Base-by-base conservation (phyloP, 2,113 vertebrate genomes). In the Chiloscyllium plagiosum region DNA sequence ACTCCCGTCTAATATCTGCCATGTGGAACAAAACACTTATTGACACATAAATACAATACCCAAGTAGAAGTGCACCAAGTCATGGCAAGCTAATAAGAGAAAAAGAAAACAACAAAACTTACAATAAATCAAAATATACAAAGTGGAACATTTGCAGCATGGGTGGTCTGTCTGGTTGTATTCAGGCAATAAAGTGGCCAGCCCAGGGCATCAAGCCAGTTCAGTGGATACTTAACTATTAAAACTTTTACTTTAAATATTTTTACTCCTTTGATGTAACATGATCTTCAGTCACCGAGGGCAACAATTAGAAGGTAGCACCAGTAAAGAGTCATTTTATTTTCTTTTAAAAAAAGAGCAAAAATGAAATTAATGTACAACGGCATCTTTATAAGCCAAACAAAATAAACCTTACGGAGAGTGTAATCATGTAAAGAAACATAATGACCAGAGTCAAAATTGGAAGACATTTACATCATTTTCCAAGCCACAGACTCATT, bases 151-250 rank as follows among this genome's bases (percentile, higher is more conserved):
- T 61, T 93, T 37, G 89, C 89, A 37, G 61, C 17, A 33, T 66
- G 89, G 89, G 89, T 93, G 89, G 89, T n/a, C 89, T 37, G 37
- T 37, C 61, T 10, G 20, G 61, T n/a, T 93, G 61, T 22, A 93
- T 19, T 68, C 5, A 37, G 17, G 61, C 61, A 37, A 66, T 68
- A 93, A 93, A 66, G 3, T 65, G 89, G 61, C n/a, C 89, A 93
- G n/a, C 61, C 15, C 61, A 93, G 89, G 61, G 65, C 61, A 66
- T 93, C 89, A 24, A 68, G 61, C 89, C 61, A 93, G 61, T 93
- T 92, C 52, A 61, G 87, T 92, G 56, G 52, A 92, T 56, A 92
- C 86, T 56, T 61, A 56, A 61, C 61, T 92, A 92, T 61, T 92
- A 61, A 33, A 33, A 65, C 33, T 65, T 93, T 93, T 93, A 66